Percentiles rank a stretch among this genome's conserved stretches.
Evolutionary conservation across 2,797 vertebrate genomes (phyloP).

Genomic region (Paguma larvata): DNA sequence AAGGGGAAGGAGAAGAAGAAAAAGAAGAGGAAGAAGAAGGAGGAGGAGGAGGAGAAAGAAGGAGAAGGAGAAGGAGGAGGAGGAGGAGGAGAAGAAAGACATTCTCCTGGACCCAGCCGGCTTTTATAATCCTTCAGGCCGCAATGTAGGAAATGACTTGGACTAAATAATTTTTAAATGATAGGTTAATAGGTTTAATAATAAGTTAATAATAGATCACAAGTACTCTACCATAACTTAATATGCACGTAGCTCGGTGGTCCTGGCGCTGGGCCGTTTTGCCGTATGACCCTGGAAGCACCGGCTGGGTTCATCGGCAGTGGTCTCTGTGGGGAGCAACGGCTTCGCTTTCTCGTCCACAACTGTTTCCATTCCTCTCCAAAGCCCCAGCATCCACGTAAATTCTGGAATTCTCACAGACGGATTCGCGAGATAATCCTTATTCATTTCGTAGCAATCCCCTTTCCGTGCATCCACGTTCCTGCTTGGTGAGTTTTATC

Average conservation of each 20-base stretch:
- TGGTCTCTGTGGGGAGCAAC: neutral
- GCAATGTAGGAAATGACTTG: neutral
- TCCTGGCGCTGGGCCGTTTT: neutral
- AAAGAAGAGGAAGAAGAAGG: too few species aligned
- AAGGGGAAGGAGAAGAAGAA: too few species aligned
- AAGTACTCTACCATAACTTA: neutral
- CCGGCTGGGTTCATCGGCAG: neutral
- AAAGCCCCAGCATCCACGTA: neutral
- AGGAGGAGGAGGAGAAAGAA: too few species aligned
- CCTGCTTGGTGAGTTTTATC: slow-evolving; percentile 11
- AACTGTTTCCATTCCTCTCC: neutral
- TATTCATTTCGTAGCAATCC: neutral
- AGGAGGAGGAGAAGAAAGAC: neutral
- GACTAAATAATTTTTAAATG: slow-evolving; percentile 3
- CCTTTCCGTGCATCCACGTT: neutral
- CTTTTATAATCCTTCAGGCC: neutral
- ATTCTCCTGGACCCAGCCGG: neutral
- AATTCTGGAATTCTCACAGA: slow-evolving; percentile 16
- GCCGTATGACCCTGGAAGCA: accelerated
- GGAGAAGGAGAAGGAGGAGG: too few species aligned
- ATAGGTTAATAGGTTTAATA: neutral
- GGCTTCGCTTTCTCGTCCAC: neutral
- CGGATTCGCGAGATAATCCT: neutral
- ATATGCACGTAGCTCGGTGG: neutral
- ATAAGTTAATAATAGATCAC: neutral